Evolutionary conservation across 2,797 vertebrate species (phyloP).

Genomic region (Buceros bicornis): DNA sequence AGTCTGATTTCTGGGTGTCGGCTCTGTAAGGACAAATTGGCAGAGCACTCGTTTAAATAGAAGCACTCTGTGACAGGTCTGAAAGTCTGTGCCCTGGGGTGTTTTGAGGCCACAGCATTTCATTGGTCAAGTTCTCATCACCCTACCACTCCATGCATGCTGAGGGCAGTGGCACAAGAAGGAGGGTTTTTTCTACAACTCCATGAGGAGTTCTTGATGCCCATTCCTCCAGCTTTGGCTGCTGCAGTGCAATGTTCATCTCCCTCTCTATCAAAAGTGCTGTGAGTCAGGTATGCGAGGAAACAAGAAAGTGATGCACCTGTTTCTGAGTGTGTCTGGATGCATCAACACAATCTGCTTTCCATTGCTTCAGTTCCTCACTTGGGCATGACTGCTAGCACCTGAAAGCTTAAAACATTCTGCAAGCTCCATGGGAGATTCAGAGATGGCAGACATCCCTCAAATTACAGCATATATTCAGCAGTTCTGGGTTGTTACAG

Average conservation of each 20-base stretch:
- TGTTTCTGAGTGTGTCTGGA: rapidly evolving
- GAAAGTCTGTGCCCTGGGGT: neutral
- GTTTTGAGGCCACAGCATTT: neutral
- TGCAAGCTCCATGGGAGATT: neutral
- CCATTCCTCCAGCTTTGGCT: neutral
- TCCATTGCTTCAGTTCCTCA: neutral
- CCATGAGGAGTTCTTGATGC: neutral
- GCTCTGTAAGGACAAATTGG: neutral
- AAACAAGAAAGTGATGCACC: neutral
- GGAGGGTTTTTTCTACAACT: neutral
- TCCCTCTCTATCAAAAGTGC: neutral
- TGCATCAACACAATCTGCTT: neutral
- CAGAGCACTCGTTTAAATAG: neutral
- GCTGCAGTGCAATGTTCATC: neutral
- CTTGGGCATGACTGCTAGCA: neutral
- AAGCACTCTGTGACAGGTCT: neutral
- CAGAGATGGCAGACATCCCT: neutral
- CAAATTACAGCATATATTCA: neutral
- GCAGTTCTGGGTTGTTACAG: neutral
- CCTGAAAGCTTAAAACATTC: neutral
- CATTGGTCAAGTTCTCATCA: neutral
- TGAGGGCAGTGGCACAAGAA: neutral
- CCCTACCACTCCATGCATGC: neutral
- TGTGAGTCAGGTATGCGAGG: rapidly evolving
- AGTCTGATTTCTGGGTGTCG: neutral